These are phyloP conservation scores for Mystacides longicornis DNA, from an alignment of 2,888 invertebrate genomes.

Conservation along the genomic window DNA sequence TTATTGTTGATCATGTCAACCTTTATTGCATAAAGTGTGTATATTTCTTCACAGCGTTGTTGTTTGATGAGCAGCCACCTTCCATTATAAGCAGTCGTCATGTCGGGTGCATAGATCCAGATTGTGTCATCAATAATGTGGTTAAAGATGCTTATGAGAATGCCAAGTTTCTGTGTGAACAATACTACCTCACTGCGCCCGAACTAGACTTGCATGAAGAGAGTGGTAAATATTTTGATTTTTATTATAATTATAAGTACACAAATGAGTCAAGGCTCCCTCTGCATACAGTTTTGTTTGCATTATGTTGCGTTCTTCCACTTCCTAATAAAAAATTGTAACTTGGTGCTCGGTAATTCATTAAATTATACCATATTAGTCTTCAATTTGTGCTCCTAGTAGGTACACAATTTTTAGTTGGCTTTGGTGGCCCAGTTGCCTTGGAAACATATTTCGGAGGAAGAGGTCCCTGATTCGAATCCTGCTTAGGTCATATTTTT, in stretches of 20 bases:
- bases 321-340: too few species aligned
- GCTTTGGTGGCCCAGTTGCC: background rate
- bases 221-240: constrained; percentile 69
- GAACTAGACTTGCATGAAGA: constrained; percentile 73
- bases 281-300: too few species aligned
- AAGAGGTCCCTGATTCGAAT: background rate
- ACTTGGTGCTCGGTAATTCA: too few species aligned
- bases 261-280: too few species aligned
- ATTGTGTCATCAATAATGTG: constrained; percentile 84
- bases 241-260: too few species aligned
- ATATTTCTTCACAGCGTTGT: constrained; percentile 60
- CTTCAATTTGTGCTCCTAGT: too few species aligned
- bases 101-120: constrained; percentile 95
- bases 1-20: too few species aligned
- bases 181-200: constrained; percentile 93
- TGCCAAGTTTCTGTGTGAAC: constrained; percentile 95
- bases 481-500: background rate
- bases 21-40: too few species aligned
- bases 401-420: background rate
- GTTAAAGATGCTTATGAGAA: constrained; percentile 96
- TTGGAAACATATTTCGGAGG: background rate
- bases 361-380: too few species aligned
- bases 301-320: too few species aligned
- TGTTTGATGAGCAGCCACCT: constrained; percentile 66
- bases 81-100: constrained; percentile 61